phyloP scores from a whole-genome alignment of 2,888 invertebrate genomes.

The Ennomos erosarius region DNA sequence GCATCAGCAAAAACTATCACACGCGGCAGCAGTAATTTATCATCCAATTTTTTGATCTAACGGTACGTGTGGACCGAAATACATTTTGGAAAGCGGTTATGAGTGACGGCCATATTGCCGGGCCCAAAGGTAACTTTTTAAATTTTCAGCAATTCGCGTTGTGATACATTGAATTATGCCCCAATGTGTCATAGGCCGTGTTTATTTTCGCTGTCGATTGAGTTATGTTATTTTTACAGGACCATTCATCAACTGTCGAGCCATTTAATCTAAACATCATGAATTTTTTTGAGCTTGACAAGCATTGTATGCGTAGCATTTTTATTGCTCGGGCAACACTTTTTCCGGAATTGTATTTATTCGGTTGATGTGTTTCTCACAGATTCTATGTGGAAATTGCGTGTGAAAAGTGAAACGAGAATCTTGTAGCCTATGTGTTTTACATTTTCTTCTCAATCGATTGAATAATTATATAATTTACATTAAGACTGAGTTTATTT shows the following conservation, averaged over 20 bases:
- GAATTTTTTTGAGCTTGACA: conserved; percentile 64
- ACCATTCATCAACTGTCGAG: conserved; percentile 68
- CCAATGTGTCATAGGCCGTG: conserved; percentile 45
- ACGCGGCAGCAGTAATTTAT: conserved; percentile 5
- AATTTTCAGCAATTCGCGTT: conserved; percentile 38
- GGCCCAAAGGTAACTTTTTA: conserved; percentile 37
- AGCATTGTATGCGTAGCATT: conserved; percentile 52
- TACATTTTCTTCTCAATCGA: too few species aligned
- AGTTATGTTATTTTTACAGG: conserved; percentile 60
- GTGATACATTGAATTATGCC: conserved; percentile 50
- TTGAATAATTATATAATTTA: too few species aligned
- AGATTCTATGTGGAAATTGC: not conserved
- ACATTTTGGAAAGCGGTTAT: conserved; percentile 28
- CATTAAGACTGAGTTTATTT: too few species aligned
- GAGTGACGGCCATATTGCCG: conserved; percentile 34
- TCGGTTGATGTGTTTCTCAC: conserved; percentile 10
- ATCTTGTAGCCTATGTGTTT: conserved; percentile 28
- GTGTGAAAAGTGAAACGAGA: not conserved
- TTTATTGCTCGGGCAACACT: conserved; percentile 45
- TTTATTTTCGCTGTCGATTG: conserved; percentile 61
- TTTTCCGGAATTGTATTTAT: conserved; percentile 34
- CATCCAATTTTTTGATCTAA: conserved; percentile 9
- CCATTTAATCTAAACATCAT: conserved; percentile 75
- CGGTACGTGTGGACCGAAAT: conserved; percentile 1
- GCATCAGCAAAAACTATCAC: conserved; percentile 8